A percentile compares a stretch with the other conserved stretches of the same genome.
Conservation (phyloP, 2,797 vertebrate species). For the Diplodus puntazzo region DNA sequence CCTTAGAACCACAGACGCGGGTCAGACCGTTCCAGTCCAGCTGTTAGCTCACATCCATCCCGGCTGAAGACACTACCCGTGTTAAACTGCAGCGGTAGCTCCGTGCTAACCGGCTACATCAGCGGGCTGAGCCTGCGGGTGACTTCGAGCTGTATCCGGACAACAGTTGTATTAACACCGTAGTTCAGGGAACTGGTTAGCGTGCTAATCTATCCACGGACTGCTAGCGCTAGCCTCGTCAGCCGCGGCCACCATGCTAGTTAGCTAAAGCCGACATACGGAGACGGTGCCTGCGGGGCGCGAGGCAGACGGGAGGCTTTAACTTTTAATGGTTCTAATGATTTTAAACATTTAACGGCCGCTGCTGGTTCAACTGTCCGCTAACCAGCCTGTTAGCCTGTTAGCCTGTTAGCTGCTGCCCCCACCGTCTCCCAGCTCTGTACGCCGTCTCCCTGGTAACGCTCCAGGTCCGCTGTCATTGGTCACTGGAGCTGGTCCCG, state of each 20-base stretch:
- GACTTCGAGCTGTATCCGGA: not conserved
- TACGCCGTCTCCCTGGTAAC: slow-evolving; percentile 78
- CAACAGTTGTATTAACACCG: not conserved
- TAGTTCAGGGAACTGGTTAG: not conserved
- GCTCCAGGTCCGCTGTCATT: slow-evolving; percentile 44
- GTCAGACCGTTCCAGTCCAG: slow-evolving; percentile 5
- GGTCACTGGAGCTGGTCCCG: slow-evolving; percentile 26
- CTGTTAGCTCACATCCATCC: slow-evolving; percentile 52
- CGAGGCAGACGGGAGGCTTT: not conserved
- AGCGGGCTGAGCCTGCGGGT: not conserved
- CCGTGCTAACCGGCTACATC: not conserved
- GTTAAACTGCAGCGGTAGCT: not conserved
- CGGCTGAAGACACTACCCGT: not conserved
- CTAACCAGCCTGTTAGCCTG: not conserved
- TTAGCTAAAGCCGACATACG: too few species aligned
- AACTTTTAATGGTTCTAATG: not conserved
- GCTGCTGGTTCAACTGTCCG: too few species aligned
- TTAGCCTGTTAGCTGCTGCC: slow-evolving; percentile 29
- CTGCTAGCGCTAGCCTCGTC: not conserved
- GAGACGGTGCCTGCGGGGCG: not conserved
- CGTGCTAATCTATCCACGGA: slow-evolving; percentile 18
- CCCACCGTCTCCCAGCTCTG: slow-evolving; percentile 10
- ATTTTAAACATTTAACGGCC: not conserved
- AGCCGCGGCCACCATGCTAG: not conserved
- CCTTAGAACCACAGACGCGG: not conserved